These are phyloP conservation scores for Coendou prehensilis DNA, from an alignment of 2,797 vertebrate species.

Conservation along the genomic window DNA sequence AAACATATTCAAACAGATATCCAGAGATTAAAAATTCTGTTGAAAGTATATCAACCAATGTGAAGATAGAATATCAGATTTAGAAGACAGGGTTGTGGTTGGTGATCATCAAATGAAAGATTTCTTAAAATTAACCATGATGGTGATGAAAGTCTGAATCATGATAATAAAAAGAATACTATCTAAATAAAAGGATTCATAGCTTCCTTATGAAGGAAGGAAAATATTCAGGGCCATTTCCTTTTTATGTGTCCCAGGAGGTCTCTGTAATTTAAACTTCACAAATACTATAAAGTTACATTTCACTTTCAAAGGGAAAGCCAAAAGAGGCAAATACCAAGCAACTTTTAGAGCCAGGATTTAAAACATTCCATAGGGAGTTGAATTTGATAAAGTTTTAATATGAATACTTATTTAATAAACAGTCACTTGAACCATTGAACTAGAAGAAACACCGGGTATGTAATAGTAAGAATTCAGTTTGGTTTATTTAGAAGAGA, in stretches of 20 bases:
- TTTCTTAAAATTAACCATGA: background rate
- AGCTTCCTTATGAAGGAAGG: background rate
- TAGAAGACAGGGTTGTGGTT: background rate
- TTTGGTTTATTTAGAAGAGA: background rate
- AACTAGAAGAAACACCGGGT: background rate
- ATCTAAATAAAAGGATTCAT: background rate
- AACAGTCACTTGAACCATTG: background rate
- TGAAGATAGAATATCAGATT: background rate
- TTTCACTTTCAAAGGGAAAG: background rate
- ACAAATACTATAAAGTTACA: background rate
- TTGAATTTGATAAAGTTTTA: background rate
- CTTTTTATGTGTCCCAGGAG: background rate
- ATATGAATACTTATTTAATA: background rate
- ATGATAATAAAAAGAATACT: background rate
- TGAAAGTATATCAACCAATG: background rate
- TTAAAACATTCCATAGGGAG: background rate
- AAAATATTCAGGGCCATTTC: background rate
- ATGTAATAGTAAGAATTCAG: background rate
- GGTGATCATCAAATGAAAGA: background rate
- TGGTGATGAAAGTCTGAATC: background rate
- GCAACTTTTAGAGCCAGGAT: background rate
- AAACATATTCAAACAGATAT: background rate
- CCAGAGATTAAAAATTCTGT: background rate
- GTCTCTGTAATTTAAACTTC: background rate
- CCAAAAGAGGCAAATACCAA: background rate